Evolutionary conservation across 2,113 vertebrate genomes (phyloP).

Genomic region (Pseudopodoces humilis): DNA sequence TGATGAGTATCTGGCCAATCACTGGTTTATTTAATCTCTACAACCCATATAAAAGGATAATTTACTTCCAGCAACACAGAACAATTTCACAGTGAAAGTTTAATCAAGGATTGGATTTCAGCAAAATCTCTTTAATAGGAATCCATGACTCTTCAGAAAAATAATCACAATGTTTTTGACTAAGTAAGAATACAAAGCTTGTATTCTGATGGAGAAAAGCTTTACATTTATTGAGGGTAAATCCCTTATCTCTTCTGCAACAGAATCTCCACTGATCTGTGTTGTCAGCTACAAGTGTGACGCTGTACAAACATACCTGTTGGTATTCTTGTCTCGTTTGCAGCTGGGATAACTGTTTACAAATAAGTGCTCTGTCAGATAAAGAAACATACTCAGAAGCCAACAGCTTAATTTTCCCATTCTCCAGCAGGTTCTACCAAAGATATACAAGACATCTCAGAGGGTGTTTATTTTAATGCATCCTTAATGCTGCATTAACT

Average conservation of each 20-base stretch:
- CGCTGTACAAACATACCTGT: slow-evolving; percentile 24
- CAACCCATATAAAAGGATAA: not conserved
- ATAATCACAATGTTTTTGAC: not conserved
- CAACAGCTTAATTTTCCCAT: not conserved
- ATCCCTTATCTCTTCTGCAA: slow-evolving; percentile 55
- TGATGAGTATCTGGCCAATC: not conserved
- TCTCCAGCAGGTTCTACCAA: not conserved
- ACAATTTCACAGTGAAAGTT: slow-evolving; percentile 37
- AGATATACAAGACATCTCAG: not conserved
- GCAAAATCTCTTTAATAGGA: slow-evolving; percentile 42
- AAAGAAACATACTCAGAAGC: not conserved
- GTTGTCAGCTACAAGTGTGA: slow-evolving; percentile 19
- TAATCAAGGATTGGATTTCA: slow-evolving; percentile 50
- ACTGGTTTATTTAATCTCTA: not conserved
- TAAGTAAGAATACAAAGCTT: slow-evolving; percentile 26
- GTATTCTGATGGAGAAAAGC: slow-evolving; percentile 37
- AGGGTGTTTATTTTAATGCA: not conserved
- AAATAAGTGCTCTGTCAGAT: slow-evolving; percentile 38
- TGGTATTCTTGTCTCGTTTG: slow-evolving; percentile 26
- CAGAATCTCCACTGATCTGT: slow-evolving; percentile 37
- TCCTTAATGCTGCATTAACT: slow-evolving; percentile 22
- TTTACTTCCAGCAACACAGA: slow-evolving; percentile 26
- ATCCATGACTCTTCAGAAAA: slow-evolving; percentile 29
- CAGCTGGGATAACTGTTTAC: slow-evolving; percentile 23
- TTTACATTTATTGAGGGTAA: slow-evolving; percentile 33